These are phyloP conservation scores for Drosophila helvetica DNA, from an alignment of 2,888 invertebrate genomes.

Conservation along the genomic window DNA sequence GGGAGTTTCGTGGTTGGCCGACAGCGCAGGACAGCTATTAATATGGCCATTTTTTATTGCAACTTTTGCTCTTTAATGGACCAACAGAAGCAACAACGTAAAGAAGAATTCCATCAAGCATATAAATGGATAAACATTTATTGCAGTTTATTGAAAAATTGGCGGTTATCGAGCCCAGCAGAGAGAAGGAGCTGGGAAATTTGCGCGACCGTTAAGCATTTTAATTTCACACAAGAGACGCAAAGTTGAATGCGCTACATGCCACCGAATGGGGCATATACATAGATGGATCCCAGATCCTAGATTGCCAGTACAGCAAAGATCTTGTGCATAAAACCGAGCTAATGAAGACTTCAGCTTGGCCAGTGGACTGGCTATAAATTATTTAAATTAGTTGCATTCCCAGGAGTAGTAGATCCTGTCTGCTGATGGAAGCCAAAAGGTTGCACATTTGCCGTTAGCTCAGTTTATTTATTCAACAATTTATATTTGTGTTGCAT, in stretches of 20 bases:
- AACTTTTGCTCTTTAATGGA: constrained; percentile 45
- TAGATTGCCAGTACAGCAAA: neutral
- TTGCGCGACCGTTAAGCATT: constrained; percentile 54
- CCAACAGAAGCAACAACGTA: constrained; percentile 31
- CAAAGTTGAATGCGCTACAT: constrained; percentile 49
- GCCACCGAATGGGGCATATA: constrained; percentile 6
- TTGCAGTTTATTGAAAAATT: constrained; percentile 80
- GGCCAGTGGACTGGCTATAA: neutral
- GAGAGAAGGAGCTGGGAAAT: constrained; percentile 22
- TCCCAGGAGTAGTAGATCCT: neutral
- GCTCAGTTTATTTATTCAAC: constrained; percentile 71
- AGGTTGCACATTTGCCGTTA: constrained; percentile 33
- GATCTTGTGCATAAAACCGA: neutral
- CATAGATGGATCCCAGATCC: neutral
- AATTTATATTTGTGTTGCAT: constrained; percentile 72
- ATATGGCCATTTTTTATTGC: constrained; percentile 32
- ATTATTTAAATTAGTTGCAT: neutral
- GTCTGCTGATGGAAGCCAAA: constrained; percentile 16
- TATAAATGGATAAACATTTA: constrained; percentile 79
- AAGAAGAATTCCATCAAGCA: constrained; percentile 57
- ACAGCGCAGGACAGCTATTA: constrained; percentile 48
- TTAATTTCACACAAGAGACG: constrained; percentile 68
- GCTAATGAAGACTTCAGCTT: neutral
- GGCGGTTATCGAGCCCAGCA: constrained; percentile 64
- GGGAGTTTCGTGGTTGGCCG: constrained; percentile 54